Conservation (phyloP, 2,113 vertebrate species). For the Urocynchramus pylzowi region DNA sequence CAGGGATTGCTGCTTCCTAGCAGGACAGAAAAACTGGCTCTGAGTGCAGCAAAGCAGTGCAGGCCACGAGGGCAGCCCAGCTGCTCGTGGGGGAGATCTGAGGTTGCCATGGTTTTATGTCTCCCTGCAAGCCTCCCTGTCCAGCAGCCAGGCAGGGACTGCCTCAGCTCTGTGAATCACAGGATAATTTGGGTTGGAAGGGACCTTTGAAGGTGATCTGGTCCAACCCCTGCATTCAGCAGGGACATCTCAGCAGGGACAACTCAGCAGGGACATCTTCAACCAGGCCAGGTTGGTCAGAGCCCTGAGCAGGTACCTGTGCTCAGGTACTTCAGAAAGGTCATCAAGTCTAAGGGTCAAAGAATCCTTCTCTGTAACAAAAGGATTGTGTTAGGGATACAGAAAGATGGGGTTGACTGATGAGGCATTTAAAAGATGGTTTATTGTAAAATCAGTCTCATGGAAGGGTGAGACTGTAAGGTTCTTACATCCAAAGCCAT, state of each 20-base stretch:
- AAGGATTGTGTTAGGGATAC: not conserved
- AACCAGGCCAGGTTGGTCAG: not conserved
- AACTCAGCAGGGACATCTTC: not conserved
- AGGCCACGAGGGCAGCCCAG: not conserved
- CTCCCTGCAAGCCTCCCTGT: not conserved
- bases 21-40: not conserved
- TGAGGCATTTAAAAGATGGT: not conserved
- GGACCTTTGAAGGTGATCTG: not conserved
- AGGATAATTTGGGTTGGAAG: not conserved
- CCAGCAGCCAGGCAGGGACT: not conserved
- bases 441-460: not conserved
- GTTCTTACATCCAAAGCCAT: not conserved
- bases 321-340: not conserved
- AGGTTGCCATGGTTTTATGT: not conserved
- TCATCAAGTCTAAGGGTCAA: not conserved
- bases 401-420: not conserved
- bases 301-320: not conserved
- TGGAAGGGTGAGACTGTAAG: not conserved
- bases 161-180: not conserved
- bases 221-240: not conserved
- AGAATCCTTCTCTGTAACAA: not conserved
- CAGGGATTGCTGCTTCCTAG: not conserved
- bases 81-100: not conserved
- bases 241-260: not conserved
- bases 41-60: not conserved